Evolutionary conservation across 2,797 vertebrate genomes (phyloP).

Genomic region (Nothura maculosa): DNA sequence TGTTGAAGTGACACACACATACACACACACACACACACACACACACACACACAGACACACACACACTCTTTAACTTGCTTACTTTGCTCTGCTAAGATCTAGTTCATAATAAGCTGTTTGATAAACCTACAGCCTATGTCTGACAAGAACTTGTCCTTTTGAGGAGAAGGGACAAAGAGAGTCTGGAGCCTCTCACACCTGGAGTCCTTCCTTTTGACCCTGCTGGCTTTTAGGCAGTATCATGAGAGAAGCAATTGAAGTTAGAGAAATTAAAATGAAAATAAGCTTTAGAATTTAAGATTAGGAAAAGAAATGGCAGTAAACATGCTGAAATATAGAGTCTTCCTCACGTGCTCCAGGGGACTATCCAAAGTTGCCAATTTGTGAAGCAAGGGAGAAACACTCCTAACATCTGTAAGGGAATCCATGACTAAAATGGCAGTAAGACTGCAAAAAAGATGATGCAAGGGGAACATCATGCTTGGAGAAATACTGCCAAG

Average conservation of each 20-base stretch:
- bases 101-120: not conserved
- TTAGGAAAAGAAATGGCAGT: not conserved
- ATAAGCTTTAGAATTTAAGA: too few species aligned
- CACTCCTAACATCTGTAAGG: not conserved
- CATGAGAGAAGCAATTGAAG: not conserved
- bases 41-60: too few species aligned
- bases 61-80: too few species aligned
- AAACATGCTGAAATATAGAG: not conserved
- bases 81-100: not conserved
- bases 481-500: not conserved
- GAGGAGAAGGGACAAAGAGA: not conserved
- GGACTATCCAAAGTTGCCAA: not conserved
- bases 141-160: not conserved
- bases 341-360: not conserved
- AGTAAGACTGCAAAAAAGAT: not conserved
- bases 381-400: not conserved
- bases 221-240: not conserved
- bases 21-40: too few species aligned
- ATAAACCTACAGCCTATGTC: not conserved
- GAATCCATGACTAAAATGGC: not conserved
- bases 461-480: not conserved
- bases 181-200: not conserved
- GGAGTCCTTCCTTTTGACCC: not conserved
- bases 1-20: not conserved
- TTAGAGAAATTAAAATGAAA: not conserved